Evolutionary conservation across 2,888 invertebrate genomes (phyloP).

Genomic region (Euplexia lucipara): DNA sequence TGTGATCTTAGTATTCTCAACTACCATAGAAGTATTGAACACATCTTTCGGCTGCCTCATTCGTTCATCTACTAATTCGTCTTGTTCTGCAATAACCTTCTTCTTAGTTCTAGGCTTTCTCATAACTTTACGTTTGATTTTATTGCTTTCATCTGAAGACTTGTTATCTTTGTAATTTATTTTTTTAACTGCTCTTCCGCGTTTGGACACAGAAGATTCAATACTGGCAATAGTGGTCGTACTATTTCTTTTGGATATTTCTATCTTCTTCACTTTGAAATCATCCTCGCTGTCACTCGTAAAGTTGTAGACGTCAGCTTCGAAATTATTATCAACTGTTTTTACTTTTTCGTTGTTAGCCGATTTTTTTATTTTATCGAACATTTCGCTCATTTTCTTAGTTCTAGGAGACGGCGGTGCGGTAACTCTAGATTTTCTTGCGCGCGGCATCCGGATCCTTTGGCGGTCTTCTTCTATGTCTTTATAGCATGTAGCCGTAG

Average conservation of each 20-base stretch:
- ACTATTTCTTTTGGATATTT: conserved; percentile 67
- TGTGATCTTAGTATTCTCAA: conserved; percentile 55
- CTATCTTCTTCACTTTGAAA: conserved; percentile 73
- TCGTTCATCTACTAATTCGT: conserved; percentile 76
- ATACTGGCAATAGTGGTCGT: conserved; percentile 64
- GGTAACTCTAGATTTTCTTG: conserved; percentile 59
- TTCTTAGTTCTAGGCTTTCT: conserved; percentile 51
- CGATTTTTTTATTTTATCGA: conserved; percentile 78
- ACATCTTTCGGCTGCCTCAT: conserved; percentile 75
- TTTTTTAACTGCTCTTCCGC: conserved; percentile 51
- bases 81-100: conserved; percentile 44
- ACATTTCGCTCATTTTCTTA: conserved; percentile 74
- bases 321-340: conserved; percentile 67
- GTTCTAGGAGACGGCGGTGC: conserved; percentile 74
- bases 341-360: conserved; percentile 71
- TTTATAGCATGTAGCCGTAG: conserved; percentile 76
- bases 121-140: conserved; percentile 55
- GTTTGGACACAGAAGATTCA: conserved; percentile 64
- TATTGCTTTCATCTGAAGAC: conserved; percentile 65
- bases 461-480: conserved; percentile 79
- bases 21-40: conserved; percentile 75
- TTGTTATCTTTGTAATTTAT: conserved; percentile 62
- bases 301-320: conserved; percentile 77
- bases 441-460: conserved; percentile 68
- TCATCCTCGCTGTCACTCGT: conserved; percentile 84